Base-by-base conservation (phyloP, 2,888 invertebrate genomes). In the Temnothorax rugatulus region DNA sequence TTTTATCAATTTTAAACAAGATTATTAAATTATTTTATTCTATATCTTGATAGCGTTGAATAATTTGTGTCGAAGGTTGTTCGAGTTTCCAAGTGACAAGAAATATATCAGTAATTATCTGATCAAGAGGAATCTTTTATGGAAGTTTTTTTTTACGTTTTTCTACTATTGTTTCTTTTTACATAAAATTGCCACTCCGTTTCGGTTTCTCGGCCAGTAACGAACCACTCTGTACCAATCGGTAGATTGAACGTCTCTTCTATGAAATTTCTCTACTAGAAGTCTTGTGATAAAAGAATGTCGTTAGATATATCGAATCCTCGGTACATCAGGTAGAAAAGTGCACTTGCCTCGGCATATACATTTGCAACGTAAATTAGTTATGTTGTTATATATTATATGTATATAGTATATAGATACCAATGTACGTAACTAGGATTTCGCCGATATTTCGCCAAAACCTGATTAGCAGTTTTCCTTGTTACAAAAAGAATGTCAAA, bases 281-380 rank as follows among this genome's bases (percentile, higher is more conserved):
- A 50, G n/a, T 38, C 61, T 50, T 38, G 63, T 50, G 63, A 73
- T 18, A 50, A 71, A 29, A 41, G 69, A 82, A 61, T 44, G 61
- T 71, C 81, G 15, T 50, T 61, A 73, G 34, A 38, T 50, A 29
- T 52, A 54, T 73, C 84, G 88, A 86, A 86, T 84, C 79, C 77
- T 79, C 84, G 38, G 82, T 86, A 84, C 64, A 88, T 85, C 71
- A 83, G 77, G 88, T 84, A 84, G 86, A 86, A 89, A 90, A 90
- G 89, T 88, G 88, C 89, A 90, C 90, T 90, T 89, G 86, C 85
- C 84, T 88, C 86, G 82, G 84, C 84, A 64, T 87, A 85, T 84
- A 85, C 82, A 61, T 85, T 75, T 54, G 84, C 63, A 64, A 85
- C 79, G 77, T 84, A 87, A 73, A 83, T 77, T 82, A 81, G 54